phyloP scores from a whole-genome alignment of 2,888 invertebrate genomes.

The Galerucella pusilla region DNA sequence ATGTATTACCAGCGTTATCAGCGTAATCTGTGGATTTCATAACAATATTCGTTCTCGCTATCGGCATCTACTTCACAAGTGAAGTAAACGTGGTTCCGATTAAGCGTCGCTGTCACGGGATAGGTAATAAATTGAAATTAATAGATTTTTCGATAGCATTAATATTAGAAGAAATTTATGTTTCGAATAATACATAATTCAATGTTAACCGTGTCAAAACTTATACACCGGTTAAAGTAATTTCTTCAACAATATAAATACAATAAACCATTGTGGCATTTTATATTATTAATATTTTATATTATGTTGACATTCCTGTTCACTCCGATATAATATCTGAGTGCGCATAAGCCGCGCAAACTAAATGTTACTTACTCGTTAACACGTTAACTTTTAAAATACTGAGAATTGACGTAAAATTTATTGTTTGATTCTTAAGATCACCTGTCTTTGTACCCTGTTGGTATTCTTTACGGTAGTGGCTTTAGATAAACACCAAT shows the following conservation, averaged over 20 bases:
- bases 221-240: conserved; percentile 14
- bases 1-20: neutral
- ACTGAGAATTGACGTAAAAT: neutral
- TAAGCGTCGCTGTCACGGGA: conserved; percentile 13
- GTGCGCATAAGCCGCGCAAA: neutral
- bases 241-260: conserved; percentile 30
- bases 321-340: neutral
- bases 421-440: neutral
- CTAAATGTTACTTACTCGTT: conserved; percentile 5
- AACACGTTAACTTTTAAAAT: neutral
- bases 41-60: conserved; percentile 6
- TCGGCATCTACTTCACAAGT: conserved; percentile 23
- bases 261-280: conserved; percentile 28
- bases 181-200: conserved; percentile 28
- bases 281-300: conserved; percentile 24
- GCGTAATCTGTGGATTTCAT: conserved; percentile 10
- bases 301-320: conserved; percentile 26
- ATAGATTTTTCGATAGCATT: conserved; percentile 34
- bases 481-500: neutral
- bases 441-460: neutral
- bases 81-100: conserved; percentile 27
- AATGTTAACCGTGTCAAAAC: conserved; percentile 33
- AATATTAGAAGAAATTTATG: conserved; percentile 28
- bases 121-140: conserved; percentile 27
- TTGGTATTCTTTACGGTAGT: neutral